Base-by-base conservation (phyloP, 2,113 vertebrate species). In the Tenrec ecaudatus region DNA sequence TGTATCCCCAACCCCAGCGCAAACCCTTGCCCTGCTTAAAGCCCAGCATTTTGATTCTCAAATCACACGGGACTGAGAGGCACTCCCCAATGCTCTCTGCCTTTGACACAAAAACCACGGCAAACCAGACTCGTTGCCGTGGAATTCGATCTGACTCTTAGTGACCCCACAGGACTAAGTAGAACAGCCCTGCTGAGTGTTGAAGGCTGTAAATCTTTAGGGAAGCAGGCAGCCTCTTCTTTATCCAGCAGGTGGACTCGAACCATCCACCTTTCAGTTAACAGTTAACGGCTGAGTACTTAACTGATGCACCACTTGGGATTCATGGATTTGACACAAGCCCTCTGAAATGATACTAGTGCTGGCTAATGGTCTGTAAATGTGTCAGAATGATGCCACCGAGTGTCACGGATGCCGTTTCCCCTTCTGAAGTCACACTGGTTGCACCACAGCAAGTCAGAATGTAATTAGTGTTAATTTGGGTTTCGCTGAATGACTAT, bases 371-470 rank as follows among this genome's bases (percentile, higher is more conserved):
- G 98, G 95, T 97, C 96, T 98, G 98, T 97, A 97, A 98, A 98
- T 94, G 97, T 98, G 98, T 98, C 98, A 98, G 96, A 98, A 98
- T 96, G 98, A 97, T 98, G 98, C 98, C 98, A 98, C 98, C 98
- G 98, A 98, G 98, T 98, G 98, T 98, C 98, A 97, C 2, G 33
- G 93, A 96, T 84, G 95, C 96, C 96, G 68, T 88, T 89, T 97
- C 97, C 96, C 96, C 94, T 95, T 53, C 92, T 97, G 98, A 96
- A 98, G 97, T 96, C 97, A 95, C 97, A 95, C 95, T 96, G 97
- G 88, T 97, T 94, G 92, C 97, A 88, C 98, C 96, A 88, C 98
- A 98, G 98, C 97, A 93, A 98, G 97, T 93, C 43, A 68, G 88
- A 96, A 71, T 93, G 96, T 97, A 98, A 98, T 98, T 98, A 98